These are phyloP conservation scores for Zygaena filipendulae DNA, from an alignment of 2,888 invertebrate genomes.

Conservation along the genomic window DNA sequence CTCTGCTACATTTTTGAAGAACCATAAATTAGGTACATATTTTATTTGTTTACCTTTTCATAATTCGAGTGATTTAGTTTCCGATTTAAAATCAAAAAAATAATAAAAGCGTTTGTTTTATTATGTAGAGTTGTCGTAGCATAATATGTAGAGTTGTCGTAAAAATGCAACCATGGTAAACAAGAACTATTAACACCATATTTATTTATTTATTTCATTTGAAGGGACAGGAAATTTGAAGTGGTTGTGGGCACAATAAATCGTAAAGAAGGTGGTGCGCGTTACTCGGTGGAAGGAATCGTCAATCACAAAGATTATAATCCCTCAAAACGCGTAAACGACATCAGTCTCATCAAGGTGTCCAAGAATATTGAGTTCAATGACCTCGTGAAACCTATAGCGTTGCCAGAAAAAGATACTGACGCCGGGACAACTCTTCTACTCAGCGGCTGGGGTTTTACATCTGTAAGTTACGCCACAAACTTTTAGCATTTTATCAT, in stretches of 20 bases:
- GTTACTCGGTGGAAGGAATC: constrained; percentile 35
- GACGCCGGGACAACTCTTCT: constrained; percentile 31
- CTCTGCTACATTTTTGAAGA: too few species aligned
- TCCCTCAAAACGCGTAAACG: constrained; percentile 34
- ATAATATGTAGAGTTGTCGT: too few species aligned
- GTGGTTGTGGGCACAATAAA: constrained; percentile 60
- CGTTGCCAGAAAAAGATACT: constrained; percentile 33
- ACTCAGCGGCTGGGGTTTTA: constrained; percentile 58
- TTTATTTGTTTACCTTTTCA: too few species aligned
- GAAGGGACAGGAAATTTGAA: too few species aligned
- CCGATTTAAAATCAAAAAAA: too few species aligned
- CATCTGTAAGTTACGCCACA: constrained; percentile 50
- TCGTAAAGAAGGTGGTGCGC: constrained; percentile 42
- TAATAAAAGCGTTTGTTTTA: too few species aligned
- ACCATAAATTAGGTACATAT: too few species aligned
- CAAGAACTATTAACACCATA: too few species aligned
- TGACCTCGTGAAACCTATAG: constrained; percentile 37
- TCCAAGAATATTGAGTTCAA: constrained; percentile 31
- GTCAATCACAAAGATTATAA: constrained; percentile 51
- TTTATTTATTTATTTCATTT: constrained; percentile 10
- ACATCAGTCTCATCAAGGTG: constrained; percentile 53
- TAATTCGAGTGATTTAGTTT: too few species aligned
- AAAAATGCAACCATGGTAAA: too few species aligned
- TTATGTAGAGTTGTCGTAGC: too few species aligned
- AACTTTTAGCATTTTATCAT: too few species aligned